Percentiles rank a stretch among this genome's conserved stretches.
These are phyloP conservation scores for Centropus unirufus DNA, from an alignment of 2,113 vertebrate species.

Conservation along the genomic window DNA sequence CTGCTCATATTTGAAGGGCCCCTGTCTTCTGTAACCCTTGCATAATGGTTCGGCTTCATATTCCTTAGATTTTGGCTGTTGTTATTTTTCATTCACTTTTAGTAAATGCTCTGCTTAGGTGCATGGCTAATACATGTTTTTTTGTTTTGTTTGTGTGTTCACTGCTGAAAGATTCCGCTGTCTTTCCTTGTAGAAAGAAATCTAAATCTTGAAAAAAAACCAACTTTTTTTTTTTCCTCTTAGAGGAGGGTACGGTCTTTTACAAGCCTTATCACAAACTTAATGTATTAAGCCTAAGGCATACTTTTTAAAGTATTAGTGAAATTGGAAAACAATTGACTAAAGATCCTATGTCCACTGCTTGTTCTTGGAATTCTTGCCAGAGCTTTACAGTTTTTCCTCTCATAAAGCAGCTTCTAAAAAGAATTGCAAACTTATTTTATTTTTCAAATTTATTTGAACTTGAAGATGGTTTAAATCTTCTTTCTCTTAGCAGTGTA, in stretches of 20 bases:
- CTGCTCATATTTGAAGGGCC: neutral
- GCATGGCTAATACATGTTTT: fast-evolving
- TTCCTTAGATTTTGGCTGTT: neutral
- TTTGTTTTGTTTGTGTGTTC: neutral
- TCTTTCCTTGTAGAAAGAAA: neutral
- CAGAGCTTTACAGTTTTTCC: neutral
- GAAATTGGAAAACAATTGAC: neutral
- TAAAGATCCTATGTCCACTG: neutral
- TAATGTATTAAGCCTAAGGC: fast-evolving
- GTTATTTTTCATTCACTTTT: neutral
- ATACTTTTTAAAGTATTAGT: neutral
- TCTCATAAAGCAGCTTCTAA: neutral
- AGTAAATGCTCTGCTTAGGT: neutral
- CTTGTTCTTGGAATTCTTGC: neutral
- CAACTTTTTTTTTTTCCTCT: neutral
- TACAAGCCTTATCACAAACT: neutral
- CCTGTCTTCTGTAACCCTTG: neutral
- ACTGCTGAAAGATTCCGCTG: neutral
- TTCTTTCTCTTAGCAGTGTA: neutral
- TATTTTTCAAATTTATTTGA: too few species aligned
- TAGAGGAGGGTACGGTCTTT: neutral
- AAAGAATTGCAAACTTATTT: neutral
- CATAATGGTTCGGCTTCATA: neutral
- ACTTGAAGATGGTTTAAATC: too few species aligned
- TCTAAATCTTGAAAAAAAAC: neutral